phyloP scores from a whole-genome alignment of 2,113 vertebrate genomes.

The Thryonomys swinderianus region DNA sequence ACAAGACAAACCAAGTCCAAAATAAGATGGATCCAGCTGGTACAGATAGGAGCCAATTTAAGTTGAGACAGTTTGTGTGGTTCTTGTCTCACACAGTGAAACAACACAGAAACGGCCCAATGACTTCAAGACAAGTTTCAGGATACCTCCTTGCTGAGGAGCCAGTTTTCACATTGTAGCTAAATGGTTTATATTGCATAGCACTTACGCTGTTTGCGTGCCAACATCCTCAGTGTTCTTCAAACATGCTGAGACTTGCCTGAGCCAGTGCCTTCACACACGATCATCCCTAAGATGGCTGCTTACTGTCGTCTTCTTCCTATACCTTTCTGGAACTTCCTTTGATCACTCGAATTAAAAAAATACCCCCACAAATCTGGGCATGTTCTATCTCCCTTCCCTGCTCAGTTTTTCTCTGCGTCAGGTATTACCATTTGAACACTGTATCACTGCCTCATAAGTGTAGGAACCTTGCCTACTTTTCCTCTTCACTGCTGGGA shows the following conservation, averaged over 20 bases:
- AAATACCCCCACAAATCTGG: not conserved
- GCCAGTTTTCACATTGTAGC: too few species aligned
- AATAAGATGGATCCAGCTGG: not conserved
- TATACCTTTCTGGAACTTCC: not conserved
- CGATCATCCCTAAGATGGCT: not conserved
- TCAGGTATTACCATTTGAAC: not conserved
- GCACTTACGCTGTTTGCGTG: not conserved
- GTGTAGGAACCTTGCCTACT: too few species aligned
- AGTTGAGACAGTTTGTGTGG: not conserved
- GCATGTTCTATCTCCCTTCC: not conserved
- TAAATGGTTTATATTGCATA: not conserved
- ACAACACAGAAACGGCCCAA: not conserved
- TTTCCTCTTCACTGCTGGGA: not conserved
- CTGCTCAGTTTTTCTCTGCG: not conserved
- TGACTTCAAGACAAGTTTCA: not conserved
- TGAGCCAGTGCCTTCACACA: not conserved
- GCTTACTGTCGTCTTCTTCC: not conserved
- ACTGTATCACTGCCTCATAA: not conserved
- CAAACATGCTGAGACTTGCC: not conserved
- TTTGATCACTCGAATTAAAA: not conserved
- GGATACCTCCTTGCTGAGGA: not conserved
- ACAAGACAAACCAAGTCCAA: not conserved
- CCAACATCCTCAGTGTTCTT: not conserved
- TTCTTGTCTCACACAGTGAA: not conserved
- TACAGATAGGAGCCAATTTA: not conserved